A percentile compares a stretch with the other conserved stretches of the same genome.
Conservation (phyloP, 2,113 vertebrate genomes). For the Microtus pennsylvanicus region DNA sequence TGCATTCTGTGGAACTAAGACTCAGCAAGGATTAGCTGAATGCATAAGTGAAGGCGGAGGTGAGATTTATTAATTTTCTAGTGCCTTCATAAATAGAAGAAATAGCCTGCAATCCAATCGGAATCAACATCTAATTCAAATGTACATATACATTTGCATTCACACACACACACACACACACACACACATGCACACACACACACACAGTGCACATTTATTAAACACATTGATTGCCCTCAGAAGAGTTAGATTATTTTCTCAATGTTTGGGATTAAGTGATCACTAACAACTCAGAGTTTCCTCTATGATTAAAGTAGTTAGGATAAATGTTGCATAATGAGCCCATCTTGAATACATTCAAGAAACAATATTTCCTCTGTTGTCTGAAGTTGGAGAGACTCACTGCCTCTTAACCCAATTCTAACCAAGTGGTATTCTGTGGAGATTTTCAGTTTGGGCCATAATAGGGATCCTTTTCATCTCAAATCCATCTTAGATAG, state of each 20-base stretch:
- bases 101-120: neutral
- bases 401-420: neutral
- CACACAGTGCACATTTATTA: neutral
- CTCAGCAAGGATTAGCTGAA: neutral
- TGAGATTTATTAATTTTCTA: neutral
- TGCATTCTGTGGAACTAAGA: neutral
- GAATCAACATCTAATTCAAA: neutral
- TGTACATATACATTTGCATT: neutral
- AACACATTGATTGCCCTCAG: neutral
- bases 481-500: neutral
- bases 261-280: neutral
- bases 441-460: slow-evolving; percentile 18
- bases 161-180: too few species aligned
- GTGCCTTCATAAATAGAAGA: neutral
- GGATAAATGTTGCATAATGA: neutral
- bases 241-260: neutral
- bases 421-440: neutral
- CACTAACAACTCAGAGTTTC: neutral
- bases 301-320: neutral
- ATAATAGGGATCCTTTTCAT: neutral
- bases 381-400: neutral
- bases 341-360: neutral
- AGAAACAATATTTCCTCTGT: neutral
- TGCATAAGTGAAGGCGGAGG: neutral
- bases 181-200: fast-evolving